Evolutionary conservation across 2,113 vertebrate genomes (phyloP).

Genomic region (Beaufortia kweichowensis): DNA sequence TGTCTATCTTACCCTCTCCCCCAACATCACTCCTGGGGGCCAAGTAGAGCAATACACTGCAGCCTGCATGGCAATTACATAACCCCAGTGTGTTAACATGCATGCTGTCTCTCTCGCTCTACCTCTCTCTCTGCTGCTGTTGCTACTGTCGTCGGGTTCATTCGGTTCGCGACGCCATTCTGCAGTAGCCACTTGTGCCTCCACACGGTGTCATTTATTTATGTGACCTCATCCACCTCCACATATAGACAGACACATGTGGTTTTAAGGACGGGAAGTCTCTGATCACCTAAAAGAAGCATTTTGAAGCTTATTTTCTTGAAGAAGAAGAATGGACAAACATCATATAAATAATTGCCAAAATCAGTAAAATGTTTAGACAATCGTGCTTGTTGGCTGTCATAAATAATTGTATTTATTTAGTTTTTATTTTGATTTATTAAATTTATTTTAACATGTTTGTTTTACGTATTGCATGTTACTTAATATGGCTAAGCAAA

Average conservation of each 20-base stretch:
- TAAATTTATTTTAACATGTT: too few relatives aligned
- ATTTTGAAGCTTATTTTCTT: background rate
- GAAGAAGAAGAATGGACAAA: too few relatives aligned
- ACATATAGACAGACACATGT: background rate
- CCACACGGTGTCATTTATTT: constrained; percentile 57
- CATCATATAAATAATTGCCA: too few relatives aligned
- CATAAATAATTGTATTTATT: background rate
- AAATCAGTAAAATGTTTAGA: too few relatives aligned
- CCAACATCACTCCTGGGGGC: constrained; percentile 38
- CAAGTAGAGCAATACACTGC: constrained; percentile 64
- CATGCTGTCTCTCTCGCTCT: constrained; percentile 23
- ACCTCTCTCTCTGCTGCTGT: constrained; percentile 39
- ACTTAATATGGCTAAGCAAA: too few relatives aligned
- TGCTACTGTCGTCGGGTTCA: constrained; percentile 64
- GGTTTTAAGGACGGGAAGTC: background rate
- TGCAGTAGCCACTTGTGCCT: constrained; percentile 53
- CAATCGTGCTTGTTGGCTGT: background rate
- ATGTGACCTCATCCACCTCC: constrained; percentile 46
- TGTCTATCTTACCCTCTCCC: constrained; percentile 17
- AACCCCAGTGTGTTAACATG: constrained; percentile 59
- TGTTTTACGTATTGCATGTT: too few relatives aligned
- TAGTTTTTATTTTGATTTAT: too few relatives aligned
- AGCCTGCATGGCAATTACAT: constrained; percentile 70
- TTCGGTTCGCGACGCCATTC: constrained; percentile 60
- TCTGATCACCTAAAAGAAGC: constrained; percentile 8